A percentile compares a stretch with the other conserved stretches of the same genome.
Evolutionary conservation across 2,113 vertebrate genomes (phyloP).

Genomic region (Clinocottus analis): DNA sequence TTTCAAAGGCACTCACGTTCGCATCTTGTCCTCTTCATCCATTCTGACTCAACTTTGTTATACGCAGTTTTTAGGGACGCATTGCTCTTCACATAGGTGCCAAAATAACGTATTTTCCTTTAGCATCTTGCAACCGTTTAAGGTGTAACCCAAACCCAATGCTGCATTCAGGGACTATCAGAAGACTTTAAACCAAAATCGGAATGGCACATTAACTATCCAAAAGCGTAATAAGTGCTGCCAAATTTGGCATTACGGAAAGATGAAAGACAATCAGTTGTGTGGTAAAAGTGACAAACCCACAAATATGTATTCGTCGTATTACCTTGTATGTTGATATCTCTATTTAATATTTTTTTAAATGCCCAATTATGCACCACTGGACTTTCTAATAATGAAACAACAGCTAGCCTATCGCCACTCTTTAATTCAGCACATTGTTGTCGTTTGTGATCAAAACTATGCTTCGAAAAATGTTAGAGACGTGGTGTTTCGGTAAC

Average conservation of each 20-base stretch:
- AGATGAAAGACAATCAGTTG: rapidly evolving
- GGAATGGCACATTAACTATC: rapidly evolving
- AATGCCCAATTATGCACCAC: neutral
- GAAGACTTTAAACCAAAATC: rapidly evolving
- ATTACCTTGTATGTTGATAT: neutral
- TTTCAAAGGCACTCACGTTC: slow-evolving; percentile 58
- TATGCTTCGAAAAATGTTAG: neutral
- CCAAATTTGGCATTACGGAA: neutral
- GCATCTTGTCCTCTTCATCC: slow-evolving; percentile 54
- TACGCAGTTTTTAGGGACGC: neutral
- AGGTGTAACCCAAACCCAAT: slow-evolving; percentile 53
- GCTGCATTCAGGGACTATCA: slow-evolving; percentile 36
- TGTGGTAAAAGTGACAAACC: neutral
- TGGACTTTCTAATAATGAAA: neutral
- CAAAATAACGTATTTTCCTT: slow-evolving; percentile 47
- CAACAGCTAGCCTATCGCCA: neutral
- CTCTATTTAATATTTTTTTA: neutral
- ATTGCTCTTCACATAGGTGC: slow-evolving; percentile 33
- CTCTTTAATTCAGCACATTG: neutral
- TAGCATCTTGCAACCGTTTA: slow-evolving; percentile 59
- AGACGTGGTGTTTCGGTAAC: neutral
- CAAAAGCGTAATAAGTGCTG: neutral
- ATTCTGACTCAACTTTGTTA: slow-evolving; percentile 28
- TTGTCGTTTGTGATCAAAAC: neutral
- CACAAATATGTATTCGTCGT: neutral